Evolutionary conservation across 2,888 invertebrate species (phyloP).

Genomic region (Patella pellucida): DNA sequence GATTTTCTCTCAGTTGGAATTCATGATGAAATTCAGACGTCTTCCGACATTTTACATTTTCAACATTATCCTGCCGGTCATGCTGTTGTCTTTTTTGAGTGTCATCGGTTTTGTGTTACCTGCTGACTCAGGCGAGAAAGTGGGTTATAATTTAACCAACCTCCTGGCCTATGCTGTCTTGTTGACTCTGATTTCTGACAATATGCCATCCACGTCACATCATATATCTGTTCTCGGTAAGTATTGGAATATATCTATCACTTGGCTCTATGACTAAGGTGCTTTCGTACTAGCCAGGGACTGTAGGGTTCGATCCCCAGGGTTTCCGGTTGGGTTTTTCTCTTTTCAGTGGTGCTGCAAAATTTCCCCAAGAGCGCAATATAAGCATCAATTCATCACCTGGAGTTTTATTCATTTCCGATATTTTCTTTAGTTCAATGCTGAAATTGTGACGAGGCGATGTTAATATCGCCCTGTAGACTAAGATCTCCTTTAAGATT

Average conservation of each 20-base stretch:
- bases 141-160: slow-evolving; percentile 35
- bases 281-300: no score
- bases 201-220: slow-evolving; percentile 36
- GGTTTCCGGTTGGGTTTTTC: no score
- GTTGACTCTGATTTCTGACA: slow-evolving; percentile 31
- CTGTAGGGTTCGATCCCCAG: no score
- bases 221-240: slow-evolving; percentile 36
- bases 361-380: no score
- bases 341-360: no score
- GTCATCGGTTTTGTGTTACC: slow-evolving; percentile 37
- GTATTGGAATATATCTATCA: slow-evolving; percentile 8
- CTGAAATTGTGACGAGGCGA: no score
- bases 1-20: slow-evolving; percentile 27
- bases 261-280: no score
- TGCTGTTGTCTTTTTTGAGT: slow-evolving; percentile 33
- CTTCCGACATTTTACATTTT: slow-evolving; percentile 30
- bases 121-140: slow-evolving; percentile 38
- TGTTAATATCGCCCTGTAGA: no score
- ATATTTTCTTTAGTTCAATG: no score
- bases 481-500: no score
- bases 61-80: slow-evolving; percentile 34
- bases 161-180: slow-evolving; percentile 39
- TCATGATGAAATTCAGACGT: slow-evolving; percentile 29
- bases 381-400: no score
- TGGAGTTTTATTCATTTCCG: no score